phyloP scores from a whole-genome alignment of 2,888 invertebrate species.

The Eristalis arbustorum region DNA sequence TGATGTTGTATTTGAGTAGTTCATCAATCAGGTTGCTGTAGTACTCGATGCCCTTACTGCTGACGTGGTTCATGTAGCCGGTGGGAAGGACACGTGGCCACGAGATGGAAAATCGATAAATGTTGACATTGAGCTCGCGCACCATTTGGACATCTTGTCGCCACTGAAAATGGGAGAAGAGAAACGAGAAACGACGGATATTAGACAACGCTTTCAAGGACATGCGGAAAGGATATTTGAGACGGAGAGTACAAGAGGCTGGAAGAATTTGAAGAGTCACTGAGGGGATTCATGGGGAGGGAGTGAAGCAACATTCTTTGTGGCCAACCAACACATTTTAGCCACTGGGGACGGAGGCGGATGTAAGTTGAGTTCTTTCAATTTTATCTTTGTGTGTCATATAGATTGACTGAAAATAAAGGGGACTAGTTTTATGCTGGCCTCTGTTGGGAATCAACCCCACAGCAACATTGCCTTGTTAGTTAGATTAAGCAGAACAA shows the following conservation, averaged over 20 bases:
- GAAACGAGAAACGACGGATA: not conserved
- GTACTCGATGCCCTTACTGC: slow-evolving; percentile 86
- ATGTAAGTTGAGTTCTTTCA: too few species aligned
- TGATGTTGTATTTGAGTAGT: slow-evolving; percentile 84
- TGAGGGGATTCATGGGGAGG: not conserved
- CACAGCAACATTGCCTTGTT: too few species aligned
- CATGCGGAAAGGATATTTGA: not conserved
- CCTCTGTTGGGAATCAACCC: too few species aligned
- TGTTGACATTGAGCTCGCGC: slow-evolving; percentile 83
- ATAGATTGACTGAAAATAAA: too few species aligned
- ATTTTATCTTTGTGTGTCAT: too few species aligned
- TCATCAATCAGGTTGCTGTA: slow-evolving; percentile 89
- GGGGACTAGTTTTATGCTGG: too few species aligned
- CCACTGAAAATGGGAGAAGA: slow-evolving; percentile 75
- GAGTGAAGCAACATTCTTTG: not conserved
- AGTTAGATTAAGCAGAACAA: too few species aligned
- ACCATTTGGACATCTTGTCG: slow-evolving; percentile 84
- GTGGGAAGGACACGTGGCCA: slow-evolving; percentile 89
- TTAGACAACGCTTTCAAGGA: not conserved
- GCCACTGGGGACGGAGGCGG: too few species aligned
- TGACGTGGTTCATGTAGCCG: slow-evolving; percentile 85
- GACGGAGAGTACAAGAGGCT: not conserved
- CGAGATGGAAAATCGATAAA: slow-evolving; percentile 87
- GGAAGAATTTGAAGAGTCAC: not conserved
- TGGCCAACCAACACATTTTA: not conserved